Base-by-base conservation (phyloP, 2,113 vertebrate genomes). In the Dicaeum eximium region DNA sequence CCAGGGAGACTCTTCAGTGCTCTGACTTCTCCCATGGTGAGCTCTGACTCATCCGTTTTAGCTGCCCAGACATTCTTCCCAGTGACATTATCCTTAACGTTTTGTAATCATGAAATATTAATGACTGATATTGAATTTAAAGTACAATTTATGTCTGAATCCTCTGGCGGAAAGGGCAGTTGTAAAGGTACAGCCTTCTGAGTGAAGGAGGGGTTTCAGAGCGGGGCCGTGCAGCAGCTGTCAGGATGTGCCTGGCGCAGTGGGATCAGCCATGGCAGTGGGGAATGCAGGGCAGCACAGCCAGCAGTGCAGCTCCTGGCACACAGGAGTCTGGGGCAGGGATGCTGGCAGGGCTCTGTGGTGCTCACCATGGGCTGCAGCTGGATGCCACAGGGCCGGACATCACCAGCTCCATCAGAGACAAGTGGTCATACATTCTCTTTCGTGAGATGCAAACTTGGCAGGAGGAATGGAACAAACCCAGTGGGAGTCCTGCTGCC, bases 91-190 rank as follows among this genome's bases (percentile, higher is more conserved):
- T 97, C 98, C 98, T 96, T 95, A 97, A 95, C 96, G 97, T 97
- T 98, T 98, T 98, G 98, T 98, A 98, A 98, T 97, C 97, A 97
- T 98, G 97, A 98, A 98, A 98, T 98, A 98, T 98, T 98, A 98
- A 98, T 98, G 97, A 97, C 97, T 96, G 86, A 98, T 98, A 97
- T 95, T 98, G 98, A 97, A 98, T 98, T 98, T 98, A 98, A 98
- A 98, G 97, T 94, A 97, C 97, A 97, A 97, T 97, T 98, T 97
- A 97, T 97, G 98, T 97, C 98, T 97, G 97, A 95, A 95, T 97
- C 95, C 97, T 96, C 93, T 81, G 82, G 96, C 18, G 69, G 97
- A 98, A 98, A 98, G 98, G 98, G 97, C 97, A 97, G 96, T 96
- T 97, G 96, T 96, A 97, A 97, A 97, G 96, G 96, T 94, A 86